phyloP scores from a whole-genome alignment of 2,888 invertebrate species.

The Pandemis cinnamomeana region DNA sequence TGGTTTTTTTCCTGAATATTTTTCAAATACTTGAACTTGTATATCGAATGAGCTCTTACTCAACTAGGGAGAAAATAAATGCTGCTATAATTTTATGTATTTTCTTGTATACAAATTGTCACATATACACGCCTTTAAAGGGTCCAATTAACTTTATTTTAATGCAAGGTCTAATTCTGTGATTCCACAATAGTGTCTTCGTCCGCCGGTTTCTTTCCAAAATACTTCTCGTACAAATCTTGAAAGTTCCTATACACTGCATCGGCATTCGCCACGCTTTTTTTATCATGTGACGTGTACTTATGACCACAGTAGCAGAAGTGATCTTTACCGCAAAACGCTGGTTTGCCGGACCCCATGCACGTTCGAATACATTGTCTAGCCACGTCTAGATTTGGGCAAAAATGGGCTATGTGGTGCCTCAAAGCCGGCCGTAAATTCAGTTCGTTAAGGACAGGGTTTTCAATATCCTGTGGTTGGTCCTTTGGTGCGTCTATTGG shows the following conservation, averaged over 20 bases:
- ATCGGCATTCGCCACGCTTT: conserved; percentile 42
- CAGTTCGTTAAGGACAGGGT: not conserved
- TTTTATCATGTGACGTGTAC: conserved; percentile 46
- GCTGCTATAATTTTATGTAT: not conserved
- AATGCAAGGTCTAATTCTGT: not conserved
- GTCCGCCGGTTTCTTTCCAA: conserved; percentile 50
- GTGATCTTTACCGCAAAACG: conserved; percentile 78
- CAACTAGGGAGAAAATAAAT: not conserved
- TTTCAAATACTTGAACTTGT: no score
- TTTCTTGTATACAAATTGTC: not conserved
- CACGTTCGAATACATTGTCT: conserved; percentile 68
- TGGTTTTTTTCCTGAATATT: no score
- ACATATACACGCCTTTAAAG: not conserved
- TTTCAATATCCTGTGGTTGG: not conserved
- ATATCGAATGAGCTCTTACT: not conserved
- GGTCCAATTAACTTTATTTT: not conserved
- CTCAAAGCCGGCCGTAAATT: conserved; percentile 51
- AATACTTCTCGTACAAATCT: conserved; percentile 71
- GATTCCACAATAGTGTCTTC: not conserved
- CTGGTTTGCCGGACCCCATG: conserved; percentile 64
- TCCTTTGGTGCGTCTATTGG: not conserved
- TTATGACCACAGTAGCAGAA: conserved; percentile 73
- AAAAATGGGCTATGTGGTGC: conserved; percentile 78
- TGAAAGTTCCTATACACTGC: conserved; percentile 55
- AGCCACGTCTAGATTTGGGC: conserved; percentile 65